phyloP scores from a whole-genome alignment of 2,113 vertebrate genomes.

The Pygathrix nemaeus region DNA sequence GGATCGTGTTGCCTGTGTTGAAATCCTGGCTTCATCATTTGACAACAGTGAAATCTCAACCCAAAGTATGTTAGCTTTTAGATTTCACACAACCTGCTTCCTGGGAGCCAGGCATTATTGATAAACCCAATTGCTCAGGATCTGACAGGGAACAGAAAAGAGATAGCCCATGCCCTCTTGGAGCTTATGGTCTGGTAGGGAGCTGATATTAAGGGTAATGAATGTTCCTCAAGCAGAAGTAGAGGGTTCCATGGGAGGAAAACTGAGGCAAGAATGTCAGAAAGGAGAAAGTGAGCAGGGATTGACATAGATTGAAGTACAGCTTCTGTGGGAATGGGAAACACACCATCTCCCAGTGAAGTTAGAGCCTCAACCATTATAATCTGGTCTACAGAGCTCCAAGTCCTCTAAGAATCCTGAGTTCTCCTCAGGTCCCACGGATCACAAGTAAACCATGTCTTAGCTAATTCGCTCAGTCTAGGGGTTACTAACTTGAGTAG shows the following conservation, averaged over 20 bases:
- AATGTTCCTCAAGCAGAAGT: background rate
- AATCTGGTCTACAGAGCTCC: background rate
- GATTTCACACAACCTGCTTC: background rate
- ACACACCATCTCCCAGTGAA: background rate
- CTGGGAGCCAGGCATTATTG: background rate
- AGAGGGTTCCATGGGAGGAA: background rate
- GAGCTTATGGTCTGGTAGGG: background rate
- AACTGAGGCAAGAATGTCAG: background rate
- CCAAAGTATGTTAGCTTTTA: background rate
- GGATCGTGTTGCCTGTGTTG: background rate
- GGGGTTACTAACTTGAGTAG: background rate
- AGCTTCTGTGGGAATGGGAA: background rate
- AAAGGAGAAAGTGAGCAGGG: background rate
- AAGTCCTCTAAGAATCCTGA: background rate
- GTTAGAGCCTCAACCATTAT: background rate
- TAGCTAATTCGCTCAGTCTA: background rate
- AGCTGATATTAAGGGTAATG: background rate
- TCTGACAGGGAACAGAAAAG: background rate
- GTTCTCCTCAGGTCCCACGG: no score
- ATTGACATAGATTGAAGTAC: background rate
- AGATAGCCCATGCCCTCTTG: accelerated
- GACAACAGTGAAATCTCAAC: background rate
- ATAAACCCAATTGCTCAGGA: background rate
- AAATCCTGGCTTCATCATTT: background rate
- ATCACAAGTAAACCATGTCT: background rate